These are phyloP conservation scores for Dermatophagoides farinae DNA, from an alignment of 1,140 invertebrate species.

Conservation along the genomic window DNA sequence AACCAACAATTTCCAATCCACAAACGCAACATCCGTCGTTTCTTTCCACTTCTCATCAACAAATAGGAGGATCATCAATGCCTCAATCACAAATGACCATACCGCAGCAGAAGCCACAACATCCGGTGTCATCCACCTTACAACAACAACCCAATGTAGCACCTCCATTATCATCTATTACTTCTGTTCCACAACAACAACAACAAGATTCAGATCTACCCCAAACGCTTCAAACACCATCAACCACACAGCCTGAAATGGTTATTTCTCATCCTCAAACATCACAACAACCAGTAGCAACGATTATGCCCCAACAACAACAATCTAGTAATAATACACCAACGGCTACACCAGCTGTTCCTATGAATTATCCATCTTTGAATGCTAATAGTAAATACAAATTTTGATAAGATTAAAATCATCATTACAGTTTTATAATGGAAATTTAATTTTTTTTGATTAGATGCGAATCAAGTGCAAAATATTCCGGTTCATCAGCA, in stretches of 20 bases:
- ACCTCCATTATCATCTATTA: no score
- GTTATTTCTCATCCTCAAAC: not conserved
- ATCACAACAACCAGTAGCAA: not conserved
- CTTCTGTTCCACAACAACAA: not conserved
- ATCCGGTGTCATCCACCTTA: no score
- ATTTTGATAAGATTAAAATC: not conserved
- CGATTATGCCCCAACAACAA: not conserved
- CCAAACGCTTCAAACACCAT: not conserved
- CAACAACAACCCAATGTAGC: no score
- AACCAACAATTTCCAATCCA: not conserved
- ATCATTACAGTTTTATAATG: not conserved
- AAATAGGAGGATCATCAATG: no score
- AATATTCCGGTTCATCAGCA: conserved; percentile 9
- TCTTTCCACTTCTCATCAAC: not conserved
- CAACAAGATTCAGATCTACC: not conserved
- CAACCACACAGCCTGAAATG: not conserved
- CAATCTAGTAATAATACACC: not conserved
- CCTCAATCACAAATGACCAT: not conserved
- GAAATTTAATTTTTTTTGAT: not conserved
- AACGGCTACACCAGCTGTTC: not conserved
- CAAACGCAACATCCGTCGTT: not conserved
- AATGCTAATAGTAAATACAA: not conserved
- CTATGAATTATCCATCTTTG: not conserved
- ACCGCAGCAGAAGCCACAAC: not conserved
- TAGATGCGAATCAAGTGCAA: not conserved